Conservation (phyloP, 2,797 vertebrate species). For the Distichodus sexfasciatus region DNA sequence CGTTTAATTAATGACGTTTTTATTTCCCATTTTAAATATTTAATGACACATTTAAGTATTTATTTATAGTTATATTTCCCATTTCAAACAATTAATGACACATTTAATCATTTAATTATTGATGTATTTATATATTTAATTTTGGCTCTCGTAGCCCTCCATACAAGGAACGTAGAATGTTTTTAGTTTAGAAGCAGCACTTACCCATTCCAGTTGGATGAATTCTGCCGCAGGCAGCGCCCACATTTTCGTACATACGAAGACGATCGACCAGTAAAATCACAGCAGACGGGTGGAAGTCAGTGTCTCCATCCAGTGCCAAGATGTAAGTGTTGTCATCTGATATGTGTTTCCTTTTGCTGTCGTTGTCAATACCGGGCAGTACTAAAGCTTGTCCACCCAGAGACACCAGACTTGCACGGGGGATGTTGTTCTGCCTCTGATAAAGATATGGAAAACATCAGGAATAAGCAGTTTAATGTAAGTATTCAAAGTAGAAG, state of each 20-base stretch:
- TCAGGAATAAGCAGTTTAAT: not conserved
- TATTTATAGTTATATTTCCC: too few species aligned
- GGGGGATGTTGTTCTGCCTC: constrained; percentile 60
- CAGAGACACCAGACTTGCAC: constrained; percentile 69
- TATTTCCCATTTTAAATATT: too few species aligned
- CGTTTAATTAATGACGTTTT: too few species aligned
- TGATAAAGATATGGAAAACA: constrained; percentile 42
- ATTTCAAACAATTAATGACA: too few species aligned
- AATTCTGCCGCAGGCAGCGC: constrained; percentile 83
- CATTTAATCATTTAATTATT: too few species aligned
- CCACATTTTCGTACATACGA: constrained; percentile 76
- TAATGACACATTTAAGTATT: too few species aligned
- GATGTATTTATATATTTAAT: too few species aligned
- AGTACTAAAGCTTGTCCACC: constrained; percentile 65
- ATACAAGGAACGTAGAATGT: too few species aligned
- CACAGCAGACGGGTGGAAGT: constrained; percentile 79
- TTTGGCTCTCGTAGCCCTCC: too few species aligned
- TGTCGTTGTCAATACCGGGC: constrained; percentile 66
- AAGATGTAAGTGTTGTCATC: constrained; percentile 77
- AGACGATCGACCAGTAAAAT: constrained; percentile 77
- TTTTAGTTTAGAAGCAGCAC: too few species aligned
- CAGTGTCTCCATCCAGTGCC: constrained; percentile 81
- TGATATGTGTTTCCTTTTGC: constrained; percentile 70
- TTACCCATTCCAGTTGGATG: constrained; percentile 83
- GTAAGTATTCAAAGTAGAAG: too few species aligned